A percentile compares a stretch with the other conserved stretches of the same genome.
phyloP scores from a whole-genome alignment of 2,797 vertebrate species.

The Phrynocephalus vlangalii region DNA sequence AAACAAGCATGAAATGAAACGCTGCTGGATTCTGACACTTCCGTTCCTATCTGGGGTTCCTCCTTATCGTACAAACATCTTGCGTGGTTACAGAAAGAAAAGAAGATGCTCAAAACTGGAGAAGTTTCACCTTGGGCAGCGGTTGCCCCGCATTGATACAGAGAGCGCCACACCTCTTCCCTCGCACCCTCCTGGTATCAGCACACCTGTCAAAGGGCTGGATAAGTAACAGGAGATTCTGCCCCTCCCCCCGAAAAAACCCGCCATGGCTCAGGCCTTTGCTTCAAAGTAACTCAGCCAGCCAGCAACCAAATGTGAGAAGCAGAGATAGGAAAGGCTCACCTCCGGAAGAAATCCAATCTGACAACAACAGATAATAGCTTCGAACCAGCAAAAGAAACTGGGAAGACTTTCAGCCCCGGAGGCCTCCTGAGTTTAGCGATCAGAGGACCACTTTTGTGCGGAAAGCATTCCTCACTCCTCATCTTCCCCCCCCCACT shows the following conservation, averaged over 20 bases:
- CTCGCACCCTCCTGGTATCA: background rate
- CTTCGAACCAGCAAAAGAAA: constrained; percentile 5
- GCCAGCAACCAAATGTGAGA: background rate
- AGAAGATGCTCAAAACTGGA: background rate
- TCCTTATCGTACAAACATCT: background rate
- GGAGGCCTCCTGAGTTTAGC: background rate
- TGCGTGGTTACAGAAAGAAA: background rate
- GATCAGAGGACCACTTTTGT: background rate
- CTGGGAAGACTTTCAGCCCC: background rate
- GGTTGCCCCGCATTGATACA: background rate
- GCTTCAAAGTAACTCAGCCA: background rate
- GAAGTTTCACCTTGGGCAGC: background rate
- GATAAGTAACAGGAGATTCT: constrained; percentile 8
- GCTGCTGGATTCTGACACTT: background rate
- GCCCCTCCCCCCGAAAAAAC: background rate
- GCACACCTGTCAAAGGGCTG: constrained; percentile 1
- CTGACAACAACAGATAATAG: background rate
- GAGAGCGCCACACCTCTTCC: too few species aligned
- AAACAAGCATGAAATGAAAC: background rate
- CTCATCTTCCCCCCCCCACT: background rate
- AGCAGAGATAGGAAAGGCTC: constrained; percentile 8
- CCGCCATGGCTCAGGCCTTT: background rate
- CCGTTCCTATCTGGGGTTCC: background rate
- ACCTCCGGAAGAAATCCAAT: constrained; percentile 17
- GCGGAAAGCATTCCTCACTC: background rate